A percentile compares a stretch with the other conserved stretches of the same genome.
These are phyloP conservation scores for Ophion slaviceki DNA, from an alignment of 2,888 invertebrate species.

Conservation along the genomic window DNA sequence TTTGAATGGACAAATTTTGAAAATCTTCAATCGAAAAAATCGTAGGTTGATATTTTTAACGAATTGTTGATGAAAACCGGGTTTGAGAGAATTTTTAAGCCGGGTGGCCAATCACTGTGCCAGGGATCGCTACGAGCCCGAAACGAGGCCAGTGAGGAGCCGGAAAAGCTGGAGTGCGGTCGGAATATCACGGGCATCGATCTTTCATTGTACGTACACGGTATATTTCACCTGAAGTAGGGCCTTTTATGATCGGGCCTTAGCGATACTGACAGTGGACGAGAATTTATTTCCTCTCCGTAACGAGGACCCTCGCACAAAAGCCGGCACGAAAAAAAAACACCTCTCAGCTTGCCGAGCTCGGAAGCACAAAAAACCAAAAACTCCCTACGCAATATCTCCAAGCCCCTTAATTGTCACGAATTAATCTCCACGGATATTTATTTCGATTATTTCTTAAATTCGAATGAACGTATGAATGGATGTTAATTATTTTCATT, in stretches of 20 bases:
- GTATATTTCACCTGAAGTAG: slow-evolving; percentile 14
- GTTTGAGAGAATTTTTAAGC: background rate
- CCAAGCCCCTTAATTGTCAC: no score
- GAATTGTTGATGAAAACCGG: no score
- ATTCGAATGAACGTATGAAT: no score
- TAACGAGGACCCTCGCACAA: background rate
- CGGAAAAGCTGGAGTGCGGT: slow-evolving; percentile 21
- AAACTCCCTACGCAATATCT: no score
- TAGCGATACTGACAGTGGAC: slow-evolving; percentile 2
- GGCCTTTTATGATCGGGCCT: slow-evolving; percentile 4
- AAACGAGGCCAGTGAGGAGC: background rate
- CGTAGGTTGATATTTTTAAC: no score
- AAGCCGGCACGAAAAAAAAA: background rate
- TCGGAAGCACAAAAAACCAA: background rate
- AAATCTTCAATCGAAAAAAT: no score
- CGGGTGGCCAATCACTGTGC: slow-evolving; percentile 24
- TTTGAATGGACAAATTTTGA: no score
- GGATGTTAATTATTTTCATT: no score
- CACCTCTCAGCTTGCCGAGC: background rate
- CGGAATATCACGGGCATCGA: slow-evolving; percentile 27
- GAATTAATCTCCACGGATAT: no score
- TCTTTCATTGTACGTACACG: background rate
- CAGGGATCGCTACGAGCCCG: background rate
- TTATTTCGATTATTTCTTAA: no score
- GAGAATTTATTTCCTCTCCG: slow-evolving; percentile 14